Percentiles rank a stretch among this genome's conserved stretches.
Evolutionary conservation across 2,888 invertebrate species (phyloP).

Genomic region (Sepiola atlantica): DNA sequence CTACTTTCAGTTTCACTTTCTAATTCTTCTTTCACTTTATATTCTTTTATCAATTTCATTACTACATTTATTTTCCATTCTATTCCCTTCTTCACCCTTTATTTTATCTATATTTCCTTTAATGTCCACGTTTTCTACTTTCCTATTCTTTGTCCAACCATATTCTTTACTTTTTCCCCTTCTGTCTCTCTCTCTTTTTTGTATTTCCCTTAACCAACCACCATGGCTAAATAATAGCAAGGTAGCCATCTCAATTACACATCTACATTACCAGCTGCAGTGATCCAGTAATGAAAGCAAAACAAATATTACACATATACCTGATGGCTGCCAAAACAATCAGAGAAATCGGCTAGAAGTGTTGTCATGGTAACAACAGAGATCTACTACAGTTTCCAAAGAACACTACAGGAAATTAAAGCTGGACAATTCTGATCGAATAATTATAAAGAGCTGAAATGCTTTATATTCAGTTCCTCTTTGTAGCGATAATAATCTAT

Average conservation of each 20-base stretch:
- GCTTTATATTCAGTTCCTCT: conserved; percentile 20
- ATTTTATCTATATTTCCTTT: not conserved
- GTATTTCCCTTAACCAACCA: not conserved
- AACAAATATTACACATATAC: conserved; percentile 32
- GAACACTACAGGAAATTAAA: conserved; percentile 32
- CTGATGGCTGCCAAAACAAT: conserved; percentile 32
- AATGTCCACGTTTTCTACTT: not conserved
- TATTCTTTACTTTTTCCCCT: not conserved
- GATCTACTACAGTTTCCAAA: conserved; percentile 22
- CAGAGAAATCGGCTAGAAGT: conserved; percentile 32
- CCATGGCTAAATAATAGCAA: conserved; percentile 32
- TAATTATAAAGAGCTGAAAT: conserved; percentile 32
- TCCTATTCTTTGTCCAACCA: not conserved
- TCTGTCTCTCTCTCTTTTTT: not conserved
- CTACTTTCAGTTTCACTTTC: not conserved
- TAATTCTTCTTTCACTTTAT: no score
- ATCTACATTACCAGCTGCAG: conserved; percentile 32
- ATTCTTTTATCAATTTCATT: no score
- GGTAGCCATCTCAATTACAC: conserved; percentile 32
- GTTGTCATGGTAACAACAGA: conserved; percentile 9
- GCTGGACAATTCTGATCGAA: conserved; percentile 32
- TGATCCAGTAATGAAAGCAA: conserved; percentile 32
- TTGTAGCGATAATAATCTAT: not conserved
- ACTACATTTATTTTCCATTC: not conserved
- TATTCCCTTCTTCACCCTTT: not conserved